Evolutionary conservation across 30 jellyfish, hydroid and myxozoan species (phyloP).

Genomic region (Hydractinia echinata): DNA sequence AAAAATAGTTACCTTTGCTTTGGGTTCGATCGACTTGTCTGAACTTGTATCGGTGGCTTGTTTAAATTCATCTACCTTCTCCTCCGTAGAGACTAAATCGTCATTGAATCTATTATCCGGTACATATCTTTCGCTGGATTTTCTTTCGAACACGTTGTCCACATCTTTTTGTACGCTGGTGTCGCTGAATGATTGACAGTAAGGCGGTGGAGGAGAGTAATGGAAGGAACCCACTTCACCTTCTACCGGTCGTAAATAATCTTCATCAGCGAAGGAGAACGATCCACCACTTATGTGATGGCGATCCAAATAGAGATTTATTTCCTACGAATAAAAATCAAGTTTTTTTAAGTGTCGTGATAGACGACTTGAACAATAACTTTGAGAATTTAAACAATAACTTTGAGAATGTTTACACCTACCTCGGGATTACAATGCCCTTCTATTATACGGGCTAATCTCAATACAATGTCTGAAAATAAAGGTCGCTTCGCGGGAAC

Average conservation of each 20-base stretch:
- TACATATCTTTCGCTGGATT: constrained; percentile 37
- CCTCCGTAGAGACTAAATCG: not conserved
- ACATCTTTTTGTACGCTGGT: too few species aligned
- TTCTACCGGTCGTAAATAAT: constrained; percentile 62
- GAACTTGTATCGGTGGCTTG: not conserved
- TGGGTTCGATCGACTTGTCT: not conserved
- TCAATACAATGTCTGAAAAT: constrained; percentile 56
- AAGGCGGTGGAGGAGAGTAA: constrained; percentile 80
- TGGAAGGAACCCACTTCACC: constrained; percentile 56
- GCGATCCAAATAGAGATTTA: constrained; percentile 38
- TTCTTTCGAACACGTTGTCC: constrained; percentile 20
- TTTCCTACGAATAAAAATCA: not conserved
- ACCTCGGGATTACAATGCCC: constrained; percentile 72
- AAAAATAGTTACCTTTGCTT: constrained; percentile 1
- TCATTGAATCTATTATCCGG: constrained; percentile 23
- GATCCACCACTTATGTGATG: constrained; percentile 47
- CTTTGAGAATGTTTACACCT: constrained; percentile 15
- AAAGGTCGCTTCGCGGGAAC: constrained; percentile 66
- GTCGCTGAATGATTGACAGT: constrained; percentile 37
- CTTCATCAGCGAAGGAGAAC: constrained; percentile 23
- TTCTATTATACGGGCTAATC: constrained; percentile 67
- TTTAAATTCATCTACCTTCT: not conserved
- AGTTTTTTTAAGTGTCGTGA: not conserved
- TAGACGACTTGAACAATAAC: not conserved
- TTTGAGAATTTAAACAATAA: not conserved